A percentile compares a stretch with the other conserved stretches of the same genome.
Evolutionary conservation across 2,888 invertebrate genomes (phyloP).

Genomic region (Pseudococcus longispinus): DNA sequence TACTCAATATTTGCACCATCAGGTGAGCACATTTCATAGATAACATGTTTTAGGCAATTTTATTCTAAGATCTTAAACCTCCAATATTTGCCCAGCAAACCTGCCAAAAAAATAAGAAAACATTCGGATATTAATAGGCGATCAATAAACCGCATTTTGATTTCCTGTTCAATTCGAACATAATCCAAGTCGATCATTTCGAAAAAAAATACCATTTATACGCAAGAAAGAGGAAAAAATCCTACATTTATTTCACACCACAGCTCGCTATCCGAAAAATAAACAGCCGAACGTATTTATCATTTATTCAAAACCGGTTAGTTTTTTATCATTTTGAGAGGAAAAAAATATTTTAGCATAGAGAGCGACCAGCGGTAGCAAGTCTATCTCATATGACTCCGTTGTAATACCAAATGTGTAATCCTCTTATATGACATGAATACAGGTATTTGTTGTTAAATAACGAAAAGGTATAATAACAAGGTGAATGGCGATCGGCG

Average conservation of each 20-base stretch:
- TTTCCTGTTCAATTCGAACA: background rate
- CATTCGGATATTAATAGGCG: background rate
- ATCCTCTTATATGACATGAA: constrained; percentile 56
- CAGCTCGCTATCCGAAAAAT: background rate
- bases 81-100: background rate
- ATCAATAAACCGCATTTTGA: background rate
- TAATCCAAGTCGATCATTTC: background rate
- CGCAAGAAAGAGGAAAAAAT: background rate
- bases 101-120: background rate
- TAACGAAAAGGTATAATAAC: constrained; percentile 56
- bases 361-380: background rate
- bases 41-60: background rate
- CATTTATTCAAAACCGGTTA: constrained; percentile 23
- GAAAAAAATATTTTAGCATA: constrained; percentile 30
- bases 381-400: constrained; percentile 32
- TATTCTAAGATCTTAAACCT: background rate
- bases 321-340: constrained; percentile 27
- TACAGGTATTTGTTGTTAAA: constrained; percentile 57
- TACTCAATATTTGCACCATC: background rate
- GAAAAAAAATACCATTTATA: background rate
- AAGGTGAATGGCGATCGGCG: constrained; percentile 52
- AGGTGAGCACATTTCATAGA: background rate
- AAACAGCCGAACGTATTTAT: constrained; percentile 30
- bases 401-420: constrained; percentile 45
- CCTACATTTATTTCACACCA: background rate